Percentiles rank a stretch among this genome's conserved stretches.
Conservation (phyloP, 1,140 invertebrate genomes). For the Musca domestica region DNA sequence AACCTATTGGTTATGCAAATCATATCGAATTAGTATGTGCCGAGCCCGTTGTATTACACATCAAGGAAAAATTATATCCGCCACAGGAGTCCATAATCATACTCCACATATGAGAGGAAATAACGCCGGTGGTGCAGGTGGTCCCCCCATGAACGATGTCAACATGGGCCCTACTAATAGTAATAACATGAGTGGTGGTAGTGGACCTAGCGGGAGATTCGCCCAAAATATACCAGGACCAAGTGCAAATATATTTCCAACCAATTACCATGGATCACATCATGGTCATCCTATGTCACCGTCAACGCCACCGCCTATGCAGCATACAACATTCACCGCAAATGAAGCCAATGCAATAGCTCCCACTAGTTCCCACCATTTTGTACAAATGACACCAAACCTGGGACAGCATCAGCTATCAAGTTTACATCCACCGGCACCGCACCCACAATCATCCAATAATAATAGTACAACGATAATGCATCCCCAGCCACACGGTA, state of each 20-base stretch:
- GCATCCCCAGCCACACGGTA: background rate
- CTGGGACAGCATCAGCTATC: slow-evolving; percentile 41
- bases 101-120: slow-evolving; percentile 47
- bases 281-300: background rate
- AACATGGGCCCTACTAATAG: background rate
- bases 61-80: slow-evolving; percentile 50
- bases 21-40: slow-evolving; percentile 53
- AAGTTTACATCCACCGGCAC: slow-evolving; percentile 2
- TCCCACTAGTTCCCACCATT: slow-evolving; percentile 26
- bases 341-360: slow-evolving; percentile 29
- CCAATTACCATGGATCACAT: background rate
- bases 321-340: background rate
- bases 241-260: background rate
- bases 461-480: slow-evolving; percentile 11
- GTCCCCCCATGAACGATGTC: background rate
- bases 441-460: background rate
- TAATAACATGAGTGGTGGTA: background rate
- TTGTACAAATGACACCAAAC: slow-evolving; percentile 41
- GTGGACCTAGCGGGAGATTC: background rate
- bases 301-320: background rate
- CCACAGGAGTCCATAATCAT: slow-evolving; percentile 52
- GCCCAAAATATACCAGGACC: background rate
- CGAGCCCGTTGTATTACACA: slow-evolving; percentile 53
- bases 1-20: slow-evolving; percentile 54
- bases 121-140: background rate